Evolutionary conservation across 1,140 invertebrate genomes (phyloP).

Genomic region (Lamellibrachia luymesi): DNA sequence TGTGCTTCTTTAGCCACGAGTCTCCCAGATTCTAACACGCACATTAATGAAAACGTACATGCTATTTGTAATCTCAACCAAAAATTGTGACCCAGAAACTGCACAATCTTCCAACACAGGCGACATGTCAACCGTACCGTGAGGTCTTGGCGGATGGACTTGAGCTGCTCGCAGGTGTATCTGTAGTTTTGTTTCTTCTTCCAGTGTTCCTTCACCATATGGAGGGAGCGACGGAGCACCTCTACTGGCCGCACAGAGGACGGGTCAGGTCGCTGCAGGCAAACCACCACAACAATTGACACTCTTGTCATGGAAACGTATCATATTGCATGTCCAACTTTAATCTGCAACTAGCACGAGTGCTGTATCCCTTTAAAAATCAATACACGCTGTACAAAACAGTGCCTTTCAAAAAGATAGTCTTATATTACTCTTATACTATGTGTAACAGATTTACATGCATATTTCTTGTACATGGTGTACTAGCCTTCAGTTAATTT

Average conservation of each 20-base stretch:
- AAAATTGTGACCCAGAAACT: no score
- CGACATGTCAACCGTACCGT: slow-evolving; percentile 69
- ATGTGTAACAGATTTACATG: not conserved
- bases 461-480: not conserved
- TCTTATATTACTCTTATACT: not conserved
- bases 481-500: not conserved
- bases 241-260: slow-evolving; percentile 84
- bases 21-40: not conserved
- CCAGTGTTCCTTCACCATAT: slow-evolving; percentile 89
- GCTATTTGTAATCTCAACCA: not conserved
- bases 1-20: not conserved
- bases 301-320: slow-evolving; percentile 13
- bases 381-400: not conserved
- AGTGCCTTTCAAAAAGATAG: not conserved
- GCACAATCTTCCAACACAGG: not conserved
- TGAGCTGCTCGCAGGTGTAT: slow-evolving; percentile 96
- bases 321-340: not conserved
- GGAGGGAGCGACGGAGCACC: slow-evolving; percentile 80
- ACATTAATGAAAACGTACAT: not conserved
- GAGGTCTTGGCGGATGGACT: slow-evolving; percentile 97
- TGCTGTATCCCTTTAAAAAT: not conserved
- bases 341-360: not conserved
- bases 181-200: slow-evolving; percentile 85
- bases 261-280: slow-evolving; percentile 80
- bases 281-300: slow-evolving; percentile 9